Evolutionary conservation across 2,888 invertebrate species (phyloP).

Genomic region (Drosophila mettleri): DNA sequence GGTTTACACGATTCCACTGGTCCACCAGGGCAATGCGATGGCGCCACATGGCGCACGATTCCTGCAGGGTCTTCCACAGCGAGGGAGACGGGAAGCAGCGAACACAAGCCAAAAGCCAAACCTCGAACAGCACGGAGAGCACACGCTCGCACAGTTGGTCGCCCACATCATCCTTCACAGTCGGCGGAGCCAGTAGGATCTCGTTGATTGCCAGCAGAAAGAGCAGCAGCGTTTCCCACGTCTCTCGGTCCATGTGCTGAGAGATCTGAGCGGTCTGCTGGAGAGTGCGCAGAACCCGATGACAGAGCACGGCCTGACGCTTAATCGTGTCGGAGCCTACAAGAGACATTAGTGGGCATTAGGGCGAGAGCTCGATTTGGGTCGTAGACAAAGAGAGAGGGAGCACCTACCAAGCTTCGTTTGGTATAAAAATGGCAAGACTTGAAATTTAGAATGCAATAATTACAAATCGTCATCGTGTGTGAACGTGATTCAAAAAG

Average conservation of each 20-base stretch:
- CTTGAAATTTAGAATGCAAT: slow-evolving; percentile 88
- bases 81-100: slow-evolving; percentile 97
- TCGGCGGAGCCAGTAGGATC: slow-evolving; percentile 95
- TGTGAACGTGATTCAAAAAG: slow-evolving; percentile 5
- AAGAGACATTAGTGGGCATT: slow-evolving; percentile 31
- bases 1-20: slow-evolving; percentile 97
- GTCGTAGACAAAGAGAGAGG: slow-evolving; percentile 25
- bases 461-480: slow-evolving; percentile 29
- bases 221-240: slow-evolving; percentile 95
- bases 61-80: slow-evolving; percentile 96
- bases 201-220: slow-evolving; percentile 96
- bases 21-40: slow-evolving; percentile 96
- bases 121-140: slow-evolving; percentile 96
- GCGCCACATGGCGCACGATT: slow-evolving; percentile 96
- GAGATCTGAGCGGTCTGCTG: slow-evolving; percentile 93
- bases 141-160: slow-evolving; percentile 98
- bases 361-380: not conserved
- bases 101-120: slow-evolving; percentile 88
- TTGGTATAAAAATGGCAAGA: slow-evolving; percentile 95
- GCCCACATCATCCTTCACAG: slow-evolving; percentile 96
- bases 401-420: slow-evolving; percentile 89
- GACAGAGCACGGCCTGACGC: slow-evolving; percentile 96
- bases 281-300: slow-evolving; percentile 93
- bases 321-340: slow-evolving; percentile 95
- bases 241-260: slow-evolving; percentile 91